Evolutionary conservation across 2,113 vertebrate genomes (phyloP).

Genomic region (Microcebus lehilahytsara): DNA sequence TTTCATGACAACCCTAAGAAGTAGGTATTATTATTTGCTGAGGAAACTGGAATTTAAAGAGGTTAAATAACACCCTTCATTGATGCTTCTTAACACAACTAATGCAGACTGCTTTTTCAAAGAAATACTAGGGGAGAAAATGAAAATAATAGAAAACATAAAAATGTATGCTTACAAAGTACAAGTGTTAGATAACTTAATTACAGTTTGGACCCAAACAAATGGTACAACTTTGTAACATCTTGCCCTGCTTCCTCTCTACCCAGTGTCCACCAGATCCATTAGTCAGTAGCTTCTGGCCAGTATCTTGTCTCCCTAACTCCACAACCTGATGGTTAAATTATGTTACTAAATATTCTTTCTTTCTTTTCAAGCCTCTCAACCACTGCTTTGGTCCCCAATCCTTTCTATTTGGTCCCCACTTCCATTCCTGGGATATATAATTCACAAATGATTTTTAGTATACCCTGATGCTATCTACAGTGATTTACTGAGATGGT

Average conservation of each 20-base stretch:
- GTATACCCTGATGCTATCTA: background rate
- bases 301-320: background rate
- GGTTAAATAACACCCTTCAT: background rate
- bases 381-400: background rate
- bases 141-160: background rate
- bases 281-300: background rate
- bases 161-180: background rate
- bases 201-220: background rate
- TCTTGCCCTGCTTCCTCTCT: background rate
- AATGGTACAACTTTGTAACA: background rate
- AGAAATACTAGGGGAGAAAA: background rate
- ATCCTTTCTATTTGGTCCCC: background rate
- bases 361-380: background rate
- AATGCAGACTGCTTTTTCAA: conserved; percentile 8
- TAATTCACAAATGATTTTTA: background rate
- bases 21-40: background rate
- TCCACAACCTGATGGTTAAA: background rate
- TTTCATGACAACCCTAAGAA: background rate
- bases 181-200: background rate
- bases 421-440: background rate
- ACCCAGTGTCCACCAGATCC: background rate
- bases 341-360: conserved; percentile 20
- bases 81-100: background rate
- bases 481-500: background rate
- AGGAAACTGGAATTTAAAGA: conserved; percentile 14